Conservation (phyloP, 1,140 invertebrate genomes). For the Meloidogyne chitwoodi region DNA sequence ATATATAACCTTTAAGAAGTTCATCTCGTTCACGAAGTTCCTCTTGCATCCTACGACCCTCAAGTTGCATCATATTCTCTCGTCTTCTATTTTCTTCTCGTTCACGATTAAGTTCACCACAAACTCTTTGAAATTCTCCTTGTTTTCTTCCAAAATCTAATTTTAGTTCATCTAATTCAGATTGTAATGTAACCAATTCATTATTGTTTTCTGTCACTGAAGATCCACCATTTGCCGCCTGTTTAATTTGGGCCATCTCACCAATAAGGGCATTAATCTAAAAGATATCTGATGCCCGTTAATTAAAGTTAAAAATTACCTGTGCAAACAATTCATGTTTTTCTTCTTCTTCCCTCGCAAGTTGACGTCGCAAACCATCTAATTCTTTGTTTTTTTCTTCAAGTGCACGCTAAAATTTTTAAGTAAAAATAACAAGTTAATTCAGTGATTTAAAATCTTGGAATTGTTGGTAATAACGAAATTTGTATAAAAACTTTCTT, state of each 20-base stretch:
- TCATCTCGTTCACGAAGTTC: constrained; percentile 10
- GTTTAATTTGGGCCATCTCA: constrained; percentile 18
- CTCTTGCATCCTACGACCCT: neutral
- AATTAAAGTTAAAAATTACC: neutral
- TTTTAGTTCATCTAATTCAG: constrained; percentile 11
- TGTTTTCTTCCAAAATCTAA: constrained; percentile 11
- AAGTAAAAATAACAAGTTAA: neutral
- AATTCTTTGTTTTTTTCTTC: constrained; percentile 22
- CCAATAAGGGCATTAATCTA: constrained; percentile 29
- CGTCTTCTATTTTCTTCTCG: neutral
- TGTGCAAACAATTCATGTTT: constrained; percentile 31
- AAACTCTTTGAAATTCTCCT: constrained; percentile 11
- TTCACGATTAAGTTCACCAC: neutral
- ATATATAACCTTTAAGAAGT: constrained; percentile 1
- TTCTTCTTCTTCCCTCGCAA: constrained; percentile 28
- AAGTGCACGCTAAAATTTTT: constrained; percentile 15
- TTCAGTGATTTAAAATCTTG: neutral
- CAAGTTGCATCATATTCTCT: neutral
- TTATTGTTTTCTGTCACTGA: neutral
- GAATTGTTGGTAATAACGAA: neutral
- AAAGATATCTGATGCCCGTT: neutral
- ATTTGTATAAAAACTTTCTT: too few relatives aligned
- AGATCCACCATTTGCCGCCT: neutral
- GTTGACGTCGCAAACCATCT: constrained; percentile 7
- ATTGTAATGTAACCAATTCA: neutral